phyloP scores from a whole-genome alignment of 1,140 invertebrate species.

The Nasonia giraulti region DNA sequence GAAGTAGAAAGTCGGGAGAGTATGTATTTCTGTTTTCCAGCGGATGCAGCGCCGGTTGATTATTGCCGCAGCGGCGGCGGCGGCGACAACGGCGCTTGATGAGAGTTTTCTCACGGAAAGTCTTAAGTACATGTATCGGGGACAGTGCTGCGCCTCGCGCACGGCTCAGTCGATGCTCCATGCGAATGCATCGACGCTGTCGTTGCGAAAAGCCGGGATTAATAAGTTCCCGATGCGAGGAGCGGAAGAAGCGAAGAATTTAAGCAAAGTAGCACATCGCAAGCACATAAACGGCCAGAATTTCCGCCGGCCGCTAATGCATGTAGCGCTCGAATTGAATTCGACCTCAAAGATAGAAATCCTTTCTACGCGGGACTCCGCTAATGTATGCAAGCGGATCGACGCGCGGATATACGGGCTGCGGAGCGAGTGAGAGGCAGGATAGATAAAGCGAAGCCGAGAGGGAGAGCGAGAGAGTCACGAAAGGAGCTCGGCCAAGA shows the following conservation, averaged over 20 bases:
- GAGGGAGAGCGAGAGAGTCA: slow-evolving; percentile 34
- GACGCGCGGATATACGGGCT: slow-evolving; percentile 8
- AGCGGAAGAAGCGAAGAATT: background rate
- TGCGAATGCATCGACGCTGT: background rate
- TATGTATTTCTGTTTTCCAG: background rate
- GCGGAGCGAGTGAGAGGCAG: background rate
- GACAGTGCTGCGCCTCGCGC: too few relatives aligned
- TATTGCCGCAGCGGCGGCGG: background rate
- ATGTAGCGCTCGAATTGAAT: slow-evolving; percentile 46
- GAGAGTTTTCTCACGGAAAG: background rate
- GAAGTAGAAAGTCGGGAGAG: slow-evolving; percentile 1
- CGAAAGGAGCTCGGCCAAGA: slow-evolving; percentile 45
- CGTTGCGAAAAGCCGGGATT: background rate
- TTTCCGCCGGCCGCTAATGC: slow-evolving; percentile 37
- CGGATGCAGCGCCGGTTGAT: background rate
- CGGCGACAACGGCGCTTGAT: background rate
- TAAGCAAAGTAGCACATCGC: background rate
- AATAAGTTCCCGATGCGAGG: background rate
- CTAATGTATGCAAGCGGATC: slow-evolving; percentile 46
- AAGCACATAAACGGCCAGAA: slow-evolving; percentile 23
- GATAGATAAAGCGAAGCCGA: slow-evolving; percentile 11
- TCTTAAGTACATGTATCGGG: background rate
- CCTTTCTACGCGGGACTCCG: slow-evolving; percentile 31
- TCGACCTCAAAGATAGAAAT: slow-evolving; percentile 48
- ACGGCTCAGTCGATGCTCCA: background rate